Conservation (phyloP, 1,140 invertebrate genomes). For the Agrypnia vestita region DNA sequence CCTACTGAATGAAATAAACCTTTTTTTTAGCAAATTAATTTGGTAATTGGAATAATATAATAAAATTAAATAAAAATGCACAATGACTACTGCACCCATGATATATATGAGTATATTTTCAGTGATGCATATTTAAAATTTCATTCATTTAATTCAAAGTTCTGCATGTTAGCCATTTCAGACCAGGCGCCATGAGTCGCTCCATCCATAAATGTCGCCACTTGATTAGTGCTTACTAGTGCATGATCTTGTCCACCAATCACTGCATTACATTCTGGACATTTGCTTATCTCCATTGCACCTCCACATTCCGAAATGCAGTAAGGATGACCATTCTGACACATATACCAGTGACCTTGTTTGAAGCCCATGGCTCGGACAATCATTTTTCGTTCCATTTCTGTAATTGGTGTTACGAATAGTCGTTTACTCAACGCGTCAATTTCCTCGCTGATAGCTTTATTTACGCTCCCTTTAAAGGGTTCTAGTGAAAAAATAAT, state of each 20-base stretch:
- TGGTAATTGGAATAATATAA: too few species aligned
- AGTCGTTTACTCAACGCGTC: not conserved
- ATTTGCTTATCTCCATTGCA: constrained; percentile 75
- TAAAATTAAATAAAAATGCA: too few species aligned
- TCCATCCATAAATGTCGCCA: constrained; percentile 77
- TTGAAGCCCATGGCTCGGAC: constrained; percentile 76
- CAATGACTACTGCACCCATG: too few species aligned
- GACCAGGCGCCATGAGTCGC: constrained; percentile 72
- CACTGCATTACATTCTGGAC: constrained; percentile 75
- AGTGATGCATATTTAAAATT: too few species aligned
- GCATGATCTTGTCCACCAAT: constrained; percentile 79
- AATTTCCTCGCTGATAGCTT: not conserved
- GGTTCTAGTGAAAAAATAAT: constrained; percentile 34
- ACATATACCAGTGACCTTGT: constrained; percentile 83
- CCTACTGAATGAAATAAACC: too few species aligned
- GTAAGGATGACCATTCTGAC: constrained; percentile 83
- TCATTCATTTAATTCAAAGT: constrained; percentile 62
- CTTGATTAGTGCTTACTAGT: constrained; percentile 70
- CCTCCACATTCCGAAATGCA: constrained; percentile 82
- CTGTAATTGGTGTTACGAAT: constrained; percentile 64
- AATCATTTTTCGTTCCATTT: constrained; percentile 75
- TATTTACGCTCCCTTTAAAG: constrained; percentile 16
- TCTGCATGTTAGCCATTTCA: constrained; percentile 64
- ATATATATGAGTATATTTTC: too few species aligned
- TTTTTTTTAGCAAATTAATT: too few species aligned